Base-by-base conservation (phyloP, 2,113 vertebrate genomes). In the Anarhynchus alexandrinus region DNA sequence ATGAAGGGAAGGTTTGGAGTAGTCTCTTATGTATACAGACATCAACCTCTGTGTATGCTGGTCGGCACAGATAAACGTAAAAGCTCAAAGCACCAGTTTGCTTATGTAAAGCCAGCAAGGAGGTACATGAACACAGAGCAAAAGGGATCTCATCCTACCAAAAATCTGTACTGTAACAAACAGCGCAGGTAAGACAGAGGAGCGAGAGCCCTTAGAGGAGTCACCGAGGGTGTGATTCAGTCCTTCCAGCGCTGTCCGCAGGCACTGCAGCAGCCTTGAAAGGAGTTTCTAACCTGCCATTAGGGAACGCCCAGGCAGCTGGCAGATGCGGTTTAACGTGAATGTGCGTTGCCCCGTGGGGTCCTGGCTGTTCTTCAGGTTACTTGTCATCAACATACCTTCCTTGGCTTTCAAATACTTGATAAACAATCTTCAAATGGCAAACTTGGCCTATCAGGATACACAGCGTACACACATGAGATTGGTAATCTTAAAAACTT, bases 381-480 rank as follows among this genome's bases (percentile, higher is more conserved):
- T 38, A n/a, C 27, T 71, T 80, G 32, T n/a, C 76, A 20, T 23
- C 45, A 19, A 6, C 8, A 5, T 1, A 3, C 4, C 27, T 36
- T 88, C 51, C 69, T 36, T 77, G 80, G 30, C 66, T 92, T 71
- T 55, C 70, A 66, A 27, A 40, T 12, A 4, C 45, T 26, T 10
- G 23, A 73, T 18, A 80, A 93, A 59, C n/a, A 51, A 22, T 40
- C 43, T 61, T 76, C 62, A 82, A 15, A 22, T 8, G 26, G 42
- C 69, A 81, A 64, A 25, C 27, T 67, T 12, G 64, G 64, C 43
- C n/a, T 51, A 0, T 49, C 52, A 40, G 11, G 30, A n/a, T 9
- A 54, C 0, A 1, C 66, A 47, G 61, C 21, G 32, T 27, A 40
- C 11, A 11, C 54, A 38, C 4, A 3, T 1, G 23, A 40, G 52